Evolutionary conservation across 2,888 invertebrate genomes (phyloP).

Genomic region (Desoria tigrina): DNA sequence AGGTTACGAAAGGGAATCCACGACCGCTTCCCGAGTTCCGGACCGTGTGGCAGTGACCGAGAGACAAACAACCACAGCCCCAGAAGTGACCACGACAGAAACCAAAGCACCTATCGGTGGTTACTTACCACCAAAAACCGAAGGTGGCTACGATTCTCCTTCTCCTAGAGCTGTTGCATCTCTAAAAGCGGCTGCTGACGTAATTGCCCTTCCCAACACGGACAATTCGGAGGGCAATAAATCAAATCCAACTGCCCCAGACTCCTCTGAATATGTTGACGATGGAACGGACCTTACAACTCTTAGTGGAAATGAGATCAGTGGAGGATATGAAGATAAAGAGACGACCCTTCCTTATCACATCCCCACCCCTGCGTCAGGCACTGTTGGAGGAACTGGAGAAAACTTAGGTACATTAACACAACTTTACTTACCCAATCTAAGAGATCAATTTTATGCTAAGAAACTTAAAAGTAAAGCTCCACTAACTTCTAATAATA

Average conservation of each 20-base stretch:
- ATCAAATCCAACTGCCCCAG: background rate
- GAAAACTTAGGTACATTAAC: constrained; percentile 33
- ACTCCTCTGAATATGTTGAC: constrained; percentile 29
- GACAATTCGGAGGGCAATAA: background rate
- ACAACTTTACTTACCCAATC: constrained; percentile 42
- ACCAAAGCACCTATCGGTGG: constrained; percentile 1
- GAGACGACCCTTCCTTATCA: constrained; percentile 27
- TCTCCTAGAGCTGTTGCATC: constrained; percentile 18
- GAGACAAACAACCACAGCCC: constrained; percentile 8
- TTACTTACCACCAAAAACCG: constrained; percentile 29
- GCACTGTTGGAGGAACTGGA: constrained; percentile 24
- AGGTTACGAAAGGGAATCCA: background rate
- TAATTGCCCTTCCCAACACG: background rate
- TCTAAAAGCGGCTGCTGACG: background rate
- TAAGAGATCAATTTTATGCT: constrained; percentile 32
- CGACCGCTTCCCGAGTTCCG: background rate
- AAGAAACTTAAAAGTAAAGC: constrained; percentile 22
- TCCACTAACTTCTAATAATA: constrained; percentile 11
- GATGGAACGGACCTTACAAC: constrained; percentile 21
- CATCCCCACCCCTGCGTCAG: constrained; percentile 37
- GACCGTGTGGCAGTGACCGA: background rate
- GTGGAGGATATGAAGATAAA: constrained; percentile 16
- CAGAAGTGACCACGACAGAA: background rate
- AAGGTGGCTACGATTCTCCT: background rate
- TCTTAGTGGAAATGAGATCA: background rate